Conservation (phyloP, 2,113 vertebrate genomes). For the Sinosuthora webbiana region DNA sequence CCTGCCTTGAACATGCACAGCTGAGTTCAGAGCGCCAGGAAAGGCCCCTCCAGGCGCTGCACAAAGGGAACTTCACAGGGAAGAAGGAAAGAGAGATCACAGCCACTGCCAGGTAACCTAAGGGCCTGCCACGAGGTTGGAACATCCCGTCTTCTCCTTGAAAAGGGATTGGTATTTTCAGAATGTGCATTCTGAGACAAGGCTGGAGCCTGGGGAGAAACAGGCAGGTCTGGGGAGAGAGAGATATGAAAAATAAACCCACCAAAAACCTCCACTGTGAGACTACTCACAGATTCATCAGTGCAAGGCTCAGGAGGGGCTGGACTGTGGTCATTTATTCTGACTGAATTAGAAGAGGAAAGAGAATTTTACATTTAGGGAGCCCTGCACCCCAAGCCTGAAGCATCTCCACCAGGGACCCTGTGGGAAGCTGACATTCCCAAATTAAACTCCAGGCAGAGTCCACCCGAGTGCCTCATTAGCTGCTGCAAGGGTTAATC, state of each 20-base stretch:
- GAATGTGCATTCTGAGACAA: background rate
- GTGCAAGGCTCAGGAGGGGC: background rate
- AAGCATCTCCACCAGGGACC: background rate
- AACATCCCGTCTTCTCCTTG: background rate
- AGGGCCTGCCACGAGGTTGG: background rate
- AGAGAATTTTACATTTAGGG: background rate
- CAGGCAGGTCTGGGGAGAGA: no score
- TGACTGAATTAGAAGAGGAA: background rate
- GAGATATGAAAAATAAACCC: background rate
- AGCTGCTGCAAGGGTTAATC: background rate
- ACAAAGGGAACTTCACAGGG: background rate
- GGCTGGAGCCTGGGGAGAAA: background rate
- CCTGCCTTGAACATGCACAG: background rate
- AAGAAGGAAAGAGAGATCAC: background rate
- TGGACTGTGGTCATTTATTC: background rate
- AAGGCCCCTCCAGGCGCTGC: background rate
- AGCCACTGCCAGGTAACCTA: background rate
- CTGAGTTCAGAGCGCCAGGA: background rate
- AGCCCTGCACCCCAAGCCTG: background rate
- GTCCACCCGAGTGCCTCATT: rapidly evolving
- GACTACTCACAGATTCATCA: background rate
- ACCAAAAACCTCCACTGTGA: background rate
- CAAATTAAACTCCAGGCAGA: rapidly evolving
- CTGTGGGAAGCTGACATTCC: rapidly evolving
- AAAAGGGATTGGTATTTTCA: background rate